Base-by-base conservation (phyloP, 2,113 vertebrate species). In the Notiomystis cincta region DNA sequence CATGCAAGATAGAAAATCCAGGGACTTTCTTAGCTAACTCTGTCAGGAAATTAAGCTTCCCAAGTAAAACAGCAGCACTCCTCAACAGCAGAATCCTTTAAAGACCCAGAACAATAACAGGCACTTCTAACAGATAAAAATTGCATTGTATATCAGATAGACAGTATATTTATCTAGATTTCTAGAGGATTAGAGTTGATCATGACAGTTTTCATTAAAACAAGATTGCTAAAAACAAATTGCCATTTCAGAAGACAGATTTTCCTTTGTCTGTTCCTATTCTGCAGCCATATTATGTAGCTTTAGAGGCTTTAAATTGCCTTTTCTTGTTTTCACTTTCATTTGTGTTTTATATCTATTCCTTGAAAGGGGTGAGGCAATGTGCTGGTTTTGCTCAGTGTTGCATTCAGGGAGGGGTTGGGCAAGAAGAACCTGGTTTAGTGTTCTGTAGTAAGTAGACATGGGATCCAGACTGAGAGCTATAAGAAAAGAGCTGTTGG, bases 141-240 rank as follows among this genome's bases (percentile, higher is more conserved):
- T 84, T 64, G 71, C 69, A 85, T 75, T 90, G 54, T 94, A 9
- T 91, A 77, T 93, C 35, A 35, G 58, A 83, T 75, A 87, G 77
- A 86, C 58, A 54, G 83, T 83, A 31, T 89, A 58, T 95, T 91
- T 95, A 83, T 89, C 85, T 93, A 91, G 82, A 94, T 80, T 95
- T 79, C 76, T 57, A 30, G 72, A 22, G 65, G 62, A 83, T 89
- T 90, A 95, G 84, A 53, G 88, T 37, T 90, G 86, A 93, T 94
- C 83, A 61, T 91, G 80, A 86, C 87, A 92, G 76, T 84, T 96
- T 95, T 95, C 79, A 83, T 90, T 87, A 81, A 93, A 86, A 95
- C 22, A 76, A 92, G 85, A 95, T 86, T 82, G 72, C 86, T 72
- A 62, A 91, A 92, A 93, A 93, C 73, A 81, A 91, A 96, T 82